Evolutionary conservation across 92 coral and sea anemone genomes (phyloP).

Genomic region (Palythoa grandiflora): DNA sequence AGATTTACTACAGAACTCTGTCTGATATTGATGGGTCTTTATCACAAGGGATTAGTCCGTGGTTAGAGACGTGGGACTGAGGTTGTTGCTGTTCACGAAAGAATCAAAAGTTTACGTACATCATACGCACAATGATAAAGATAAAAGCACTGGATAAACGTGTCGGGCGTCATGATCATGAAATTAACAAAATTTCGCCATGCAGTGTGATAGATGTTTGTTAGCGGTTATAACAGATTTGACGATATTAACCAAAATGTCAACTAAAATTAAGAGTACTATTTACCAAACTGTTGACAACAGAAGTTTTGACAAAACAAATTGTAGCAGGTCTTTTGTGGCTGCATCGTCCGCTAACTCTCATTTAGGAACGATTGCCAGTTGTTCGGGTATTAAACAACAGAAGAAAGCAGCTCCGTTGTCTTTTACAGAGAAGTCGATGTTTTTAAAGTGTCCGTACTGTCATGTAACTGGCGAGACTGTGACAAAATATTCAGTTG

Average conservation of each 20-base stretch:
- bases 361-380: not conserved
- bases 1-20: too few relatives aligned
- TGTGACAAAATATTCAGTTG: conserved; percentile 10
- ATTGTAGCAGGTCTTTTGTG: not conserved
- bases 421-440: not conserved
- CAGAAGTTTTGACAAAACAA: not conserved
- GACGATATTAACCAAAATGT: not conserved
- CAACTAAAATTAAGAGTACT: not conserved
- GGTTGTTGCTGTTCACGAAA: not conserved
- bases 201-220: not conserved
- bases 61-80: not conserved
- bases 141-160: not conserved
- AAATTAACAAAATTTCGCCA: not conserved
- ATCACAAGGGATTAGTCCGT: not conserved
- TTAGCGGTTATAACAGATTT: not conserved
- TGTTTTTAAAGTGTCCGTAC: conserved; percentile 12
- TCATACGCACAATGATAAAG: not conserved
- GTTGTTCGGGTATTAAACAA: not conserved
- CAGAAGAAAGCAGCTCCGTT: not conserved
- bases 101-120: not conserved
- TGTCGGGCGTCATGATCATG: not conserved
- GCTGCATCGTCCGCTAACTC: not conserved
- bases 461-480: not conserved
- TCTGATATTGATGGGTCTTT: too few relatives aligned
- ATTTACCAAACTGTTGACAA: not conserved